Percentiles rank a stretch among this genome's conserved stretches.
These are phyloP conservation scores for Chaitophorus viminalis DNA, from an alignment of 2,888 invertebrate species.

Conservation along the genomic window DNA sequence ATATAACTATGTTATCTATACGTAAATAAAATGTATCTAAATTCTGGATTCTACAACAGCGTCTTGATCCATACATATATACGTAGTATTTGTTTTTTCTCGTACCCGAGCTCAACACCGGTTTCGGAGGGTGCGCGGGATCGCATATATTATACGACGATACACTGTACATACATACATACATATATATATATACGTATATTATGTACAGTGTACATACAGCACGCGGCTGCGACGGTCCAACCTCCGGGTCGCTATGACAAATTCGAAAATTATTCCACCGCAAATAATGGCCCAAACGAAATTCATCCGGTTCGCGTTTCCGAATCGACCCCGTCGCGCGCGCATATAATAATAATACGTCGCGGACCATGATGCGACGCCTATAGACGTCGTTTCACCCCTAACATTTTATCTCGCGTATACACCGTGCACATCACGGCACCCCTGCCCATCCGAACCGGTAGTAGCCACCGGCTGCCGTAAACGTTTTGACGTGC, in stretches of 20 bases:
- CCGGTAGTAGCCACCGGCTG: not conserved
- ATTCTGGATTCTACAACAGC: too few species aligned
- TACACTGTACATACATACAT: too few species aligned
- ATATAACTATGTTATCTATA: too few species aligned
- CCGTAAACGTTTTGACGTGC: not conserved
- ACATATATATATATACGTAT: too few species aligned
- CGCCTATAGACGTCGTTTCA: slow-evolving; percentile 13
- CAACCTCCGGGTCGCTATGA: slow-evolving; percentile 16
- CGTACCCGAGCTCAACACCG: not conserved
- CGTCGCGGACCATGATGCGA: not conserved
- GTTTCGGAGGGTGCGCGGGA: not conserved
- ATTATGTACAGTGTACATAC: too few species aligned
- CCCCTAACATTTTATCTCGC: slow-evolving; percentile 33
- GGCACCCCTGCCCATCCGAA: too few species aligned
- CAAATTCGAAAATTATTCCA: slow-evolving; percentile 62
- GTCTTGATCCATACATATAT: not conserved
- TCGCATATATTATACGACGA: too few species aligned
- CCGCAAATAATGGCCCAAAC: slow-evolving; percentile 57
- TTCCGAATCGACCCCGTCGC: slow-evolving; percentile 47
- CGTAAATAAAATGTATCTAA: too few species aligned
- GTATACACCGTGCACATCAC: not conserved
- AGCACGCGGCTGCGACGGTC: too few species aligned
- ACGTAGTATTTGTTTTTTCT: too few species aligned
- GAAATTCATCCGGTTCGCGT: slow-evolving; percentile 50
- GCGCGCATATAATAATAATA: not conserved